Percentiles rank a stretch among this genome's conserved stretches.
Conservation (phyloP, 1,140 invertebrate genomes). For the Bombus turneri region DNA sequence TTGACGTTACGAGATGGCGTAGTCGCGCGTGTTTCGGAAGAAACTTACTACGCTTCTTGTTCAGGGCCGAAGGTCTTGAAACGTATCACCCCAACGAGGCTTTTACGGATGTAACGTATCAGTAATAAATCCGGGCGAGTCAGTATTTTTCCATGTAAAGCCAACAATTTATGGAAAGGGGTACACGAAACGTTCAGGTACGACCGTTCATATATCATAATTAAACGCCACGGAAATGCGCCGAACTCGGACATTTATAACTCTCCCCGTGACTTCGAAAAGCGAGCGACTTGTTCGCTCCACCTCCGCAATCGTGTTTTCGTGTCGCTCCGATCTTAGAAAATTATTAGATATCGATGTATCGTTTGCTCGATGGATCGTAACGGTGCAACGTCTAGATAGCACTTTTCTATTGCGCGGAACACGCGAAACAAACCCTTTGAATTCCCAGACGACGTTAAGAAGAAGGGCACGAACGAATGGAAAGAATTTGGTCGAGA, state of each 20-base stretch:
- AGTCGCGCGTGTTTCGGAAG: neutral
- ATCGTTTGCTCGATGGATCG: conserved; percentile 16
- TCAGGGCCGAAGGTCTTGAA: neutral
- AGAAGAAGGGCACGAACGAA: neutral
- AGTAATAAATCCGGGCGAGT: conserved; percentile 33
- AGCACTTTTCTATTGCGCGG: no score
- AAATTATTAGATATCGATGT: conserved; percentile 47
- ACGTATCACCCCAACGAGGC: neutral
- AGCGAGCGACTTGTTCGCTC: conserved; percentile 68
- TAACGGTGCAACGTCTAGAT: neutral
- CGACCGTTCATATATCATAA: conserved; percentile 77
- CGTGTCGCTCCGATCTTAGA: conserved; percentile 50
- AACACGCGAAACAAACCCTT: neutral
- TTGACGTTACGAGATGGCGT: neutral
- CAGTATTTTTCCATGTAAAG: conserved; percentile 39
- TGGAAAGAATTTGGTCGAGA: neutral
- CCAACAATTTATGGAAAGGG: conserved; percentile 59
- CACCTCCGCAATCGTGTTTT: conserved; percentile 67
- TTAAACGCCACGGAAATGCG: conserved; percentile 77
- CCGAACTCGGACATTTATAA: conserved; percentile 50
- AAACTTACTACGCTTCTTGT: neutral
- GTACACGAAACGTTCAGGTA: conserved; percentile 43
- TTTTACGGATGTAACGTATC: conserved; percentile 11
- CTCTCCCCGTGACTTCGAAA: conserved; percentile 65
- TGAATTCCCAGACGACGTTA: neutral